Evolutionary conservation across 30 jellyfish, hydroid and myxozoan species (phyloP), one percentile per base, ranked within the genome.

Genomic region (Chrysaora quinquecirrha): DNA sequence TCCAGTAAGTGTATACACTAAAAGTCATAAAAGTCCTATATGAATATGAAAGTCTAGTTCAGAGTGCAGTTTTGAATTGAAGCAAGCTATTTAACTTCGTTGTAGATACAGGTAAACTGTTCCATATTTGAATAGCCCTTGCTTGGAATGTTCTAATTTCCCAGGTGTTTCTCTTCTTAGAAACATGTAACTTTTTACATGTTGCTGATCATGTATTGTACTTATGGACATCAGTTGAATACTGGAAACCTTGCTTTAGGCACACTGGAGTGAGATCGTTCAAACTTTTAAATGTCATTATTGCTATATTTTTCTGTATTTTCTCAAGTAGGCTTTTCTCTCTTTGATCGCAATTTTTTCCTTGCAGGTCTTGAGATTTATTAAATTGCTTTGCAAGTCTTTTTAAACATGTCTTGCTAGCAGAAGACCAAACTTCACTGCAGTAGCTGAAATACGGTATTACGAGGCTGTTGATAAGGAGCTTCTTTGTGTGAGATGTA

Each of bases 331-430:
- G 60, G 20, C 23, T 25, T 4, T 2, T 31, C 23, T 28, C 2
- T 1, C 58, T 19, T 66, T 66, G 21, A 4, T 3, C 27, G n/a
- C n/a, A n/a, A 7, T 10, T 25, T 66, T 31, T 66, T 27, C 58
- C 60, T 3, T 12, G 23, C 60, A 66, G 1, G 12, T 66, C 24
- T 31, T 25, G 83, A 71, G 82, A 34, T 71, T 33, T 71, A 58
- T 43, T 71, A 38, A 9, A 71, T 27, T 32, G 67, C 66, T 61
- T 71, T 6, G 62, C 58, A 25, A 25, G 68, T 38, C 82, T 34
- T 71, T 38, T 71, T 1, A 71, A 34, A 11, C 16, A 20, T 11
- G 58, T 71, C 6, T 3, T 3, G 14, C 54, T 38, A 3, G 54
- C 54, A 3, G 54, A 38, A 3, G 54, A 38, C 54, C 54, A 38